Percentiles rank a stretch among this genome's conserved stretches.
Evolutionary conservation across 1,140 invertebrate genomes (phyloP).

Genomic region (Penaeus japonicus): DNA sequence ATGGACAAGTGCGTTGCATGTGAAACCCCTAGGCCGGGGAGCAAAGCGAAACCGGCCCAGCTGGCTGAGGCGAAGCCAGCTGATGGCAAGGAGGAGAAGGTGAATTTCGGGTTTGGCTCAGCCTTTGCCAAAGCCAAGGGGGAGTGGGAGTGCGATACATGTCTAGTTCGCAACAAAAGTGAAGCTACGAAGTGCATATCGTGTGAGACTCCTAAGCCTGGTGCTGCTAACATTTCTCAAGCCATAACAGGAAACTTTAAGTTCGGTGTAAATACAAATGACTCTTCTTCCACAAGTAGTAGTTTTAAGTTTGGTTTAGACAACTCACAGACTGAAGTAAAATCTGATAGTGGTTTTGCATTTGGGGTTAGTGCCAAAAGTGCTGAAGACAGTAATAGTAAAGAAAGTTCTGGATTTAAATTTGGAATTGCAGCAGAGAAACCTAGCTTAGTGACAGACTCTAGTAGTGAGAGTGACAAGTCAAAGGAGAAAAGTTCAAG

Average conservation of each 20-base stretch:
- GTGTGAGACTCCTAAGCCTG: constrained; percentile 67
- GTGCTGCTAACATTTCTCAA: constrained; percentile 59
- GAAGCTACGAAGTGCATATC: constrained; percentile 68
- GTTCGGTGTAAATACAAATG: constrained; percentile 52
- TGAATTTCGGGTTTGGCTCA: constrained; percentile 64
- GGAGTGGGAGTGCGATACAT: constrained; percentile 72
- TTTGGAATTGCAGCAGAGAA: constrained; percentile 50
- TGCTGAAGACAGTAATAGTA: constrained; percentile 21
- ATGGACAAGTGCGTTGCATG: constrained; percentile 73
- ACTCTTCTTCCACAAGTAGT: constrained; percentile 30
- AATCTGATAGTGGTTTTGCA: constrained; percentile 35
- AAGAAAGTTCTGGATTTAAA: constrained; percentile 35
- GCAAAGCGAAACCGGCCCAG: constrained; percentile 61
- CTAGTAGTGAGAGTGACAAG: constrained; percentile 29
- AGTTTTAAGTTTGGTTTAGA: constrained; percentile 52
- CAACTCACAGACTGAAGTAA: constrained; percentile 29
- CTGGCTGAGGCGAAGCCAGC: constrained; percentile 1
- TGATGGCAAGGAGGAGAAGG: constrained; percentile 32
- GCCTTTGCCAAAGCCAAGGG: constrained; percentile 66
- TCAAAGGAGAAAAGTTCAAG: constrained; percentile 31
- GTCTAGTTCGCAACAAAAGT: constrained; percentile 70
- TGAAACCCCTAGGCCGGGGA: constrained; percentile 70
- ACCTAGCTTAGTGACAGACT: constrained; percentile 23
- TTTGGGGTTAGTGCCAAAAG: constrained; percentile 53
- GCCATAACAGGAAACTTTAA: constrained; percentile 52